Evolutionary conservation across 2,113 vertebrate genomes (phyloP), one percentile per base, ranked within the genome.

Genomic region (Zeus faber): DNA sequence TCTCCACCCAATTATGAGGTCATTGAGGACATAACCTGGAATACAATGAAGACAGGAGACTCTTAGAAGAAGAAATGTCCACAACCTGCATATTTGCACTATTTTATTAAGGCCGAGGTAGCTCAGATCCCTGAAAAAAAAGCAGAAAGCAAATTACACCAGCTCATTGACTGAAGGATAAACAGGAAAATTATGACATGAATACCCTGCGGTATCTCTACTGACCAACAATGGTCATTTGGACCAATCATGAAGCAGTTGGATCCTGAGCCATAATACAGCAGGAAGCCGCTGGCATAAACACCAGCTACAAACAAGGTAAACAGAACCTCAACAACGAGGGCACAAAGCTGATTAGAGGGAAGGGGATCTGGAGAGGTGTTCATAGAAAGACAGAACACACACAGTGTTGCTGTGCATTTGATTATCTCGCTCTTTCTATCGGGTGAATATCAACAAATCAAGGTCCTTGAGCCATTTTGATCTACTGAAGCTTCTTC

Each of bases 281-380:
- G 77, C 80, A 84, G 78, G 77, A 87, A 82, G 72, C 24, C 48
- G n/a, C 6, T 49, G 67, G 60, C 70, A 74, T 86, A 88, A 89
- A 88, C 85, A 86, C 11, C 1, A 45, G 61, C 49, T 57, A 41
- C 39, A 70, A 66, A 68, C 69, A 39, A 31, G 49, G 68, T 81
- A 84, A 83, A 87, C 76, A 80, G 35, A 71, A 40, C 49, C 61
- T 53, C 55, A 33, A 61, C 26, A 45, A 65, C 62, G 40, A 52
- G 44, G 76, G 61, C 57, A 59, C 49, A 13, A 25, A 3, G 60
- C 81, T 85, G 84, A 87, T 87, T 80, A 85, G 61, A 77, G 57
- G 29, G 46, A 25, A 48, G 29, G 59, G 31, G 22, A 58, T 52
- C 52, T 43, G 62, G 65, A 68, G 73, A 82, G 79, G 74, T 73